Percentiles rank a stretch among this genome's conserved stretches.
phyloP scores from a whole-genome alignment of 2,113 vertebrate genomes.

The Chloroceryle aenea region DNA sequence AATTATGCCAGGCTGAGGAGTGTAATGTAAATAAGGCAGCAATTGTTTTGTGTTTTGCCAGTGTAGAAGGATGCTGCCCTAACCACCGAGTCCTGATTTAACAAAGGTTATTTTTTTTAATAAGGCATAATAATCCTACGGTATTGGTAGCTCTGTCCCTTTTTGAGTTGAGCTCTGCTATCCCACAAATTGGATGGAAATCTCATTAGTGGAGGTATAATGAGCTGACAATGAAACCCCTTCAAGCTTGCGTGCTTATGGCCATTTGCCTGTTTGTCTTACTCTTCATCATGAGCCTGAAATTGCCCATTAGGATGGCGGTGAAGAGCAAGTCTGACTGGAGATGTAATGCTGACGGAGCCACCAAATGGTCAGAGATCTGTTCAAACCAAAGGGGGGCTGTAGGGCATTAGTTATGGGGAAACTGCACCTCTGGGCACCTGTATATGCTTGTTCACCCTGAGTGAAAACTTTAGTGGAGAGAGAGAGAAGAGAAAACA shows the following conservation, averaged over 20 bases:
- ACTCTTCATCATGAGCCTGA: conserved; percentile 63
- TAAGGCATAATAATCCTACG: conserved; percentile 61
- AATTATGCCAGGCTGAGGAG: conserved; percentile 34
- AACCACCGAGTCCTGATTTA: conserved; percentile 35
- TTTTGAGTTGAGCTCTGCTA: conserved; percentile 59
- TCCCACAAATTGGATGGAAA: conserved; percentile 72
- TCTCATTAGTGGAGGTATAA: conserved; percentile 75
- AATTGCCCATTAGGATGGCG: conserved; percentile 69
- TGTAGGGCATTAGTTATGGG: not conserved
- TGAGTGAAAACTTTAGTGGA: not conserved
- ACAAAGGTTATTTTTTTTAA: conserved; percentile 56
- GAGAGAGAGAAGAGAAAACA: not conserved
- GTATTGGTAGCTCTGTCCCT: conserved; percentile 48
- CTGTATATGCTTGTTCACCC: not conserved
- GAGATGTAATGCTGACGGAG: not conserved
- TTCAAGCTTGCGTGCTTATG: conserved; percentile 62
- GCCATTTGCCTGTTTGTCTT: conserved; percentile 69
- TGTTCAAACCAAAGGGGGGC: not conserved
- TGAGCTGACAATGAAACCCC: conserved; percentile 70
- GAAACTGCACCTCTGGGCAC: not conserved
- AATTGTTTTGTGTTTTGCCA: conserved; percentile 13
- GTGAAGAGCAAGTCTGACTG: conserved; percentile 31
- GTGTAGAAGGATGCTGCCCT: not conserved
- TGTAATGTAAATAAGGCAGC: conserved; percentile 47
- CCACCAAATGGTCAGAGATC: conserved; percentile 3